phyloP scores from a whole-genome alignment of 2,113 vertebrate species.

The Chinchilla lanigera region DNA sequence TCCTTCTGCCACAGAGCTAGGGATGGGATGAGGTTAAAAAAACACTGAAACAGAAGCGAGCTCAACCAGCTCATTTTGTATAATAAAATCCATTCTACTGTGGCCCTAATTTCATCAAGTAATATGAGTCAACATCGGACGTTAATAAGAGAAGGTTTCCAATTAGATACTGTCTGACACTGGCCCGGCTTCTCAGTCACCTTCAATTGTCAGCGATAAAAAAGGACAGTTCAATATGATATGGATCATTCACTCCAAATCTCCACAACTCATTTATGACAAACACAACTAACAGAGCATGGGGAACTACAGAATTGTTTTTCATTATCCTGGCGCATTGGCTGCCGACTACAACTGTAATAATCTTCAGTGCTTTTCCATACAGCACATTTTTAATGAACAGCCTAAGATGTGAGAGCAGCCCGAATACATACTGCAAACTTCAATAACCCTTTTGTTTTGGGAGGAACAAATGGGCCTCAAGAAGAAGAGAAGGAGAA shows the following conservation, averaged over 20 bases:
- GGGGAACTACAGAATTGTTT: conserved; percentile 91
- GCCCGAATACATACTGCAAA: conserved; percentile 78
- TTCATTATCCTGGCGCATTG: conserved; percentile 91
- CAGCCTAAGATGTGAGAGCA: conserved; percentile 72
- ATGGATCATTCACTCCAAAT: conserved; percentile 92
- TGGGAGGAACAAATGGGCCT: conserved; percentile 72
- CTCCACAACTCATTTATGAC: conserved; percentile 93
- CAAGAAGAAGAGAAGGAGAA: conserved; percentile 42
- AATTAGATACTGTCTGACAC: conserved; percentile 88
- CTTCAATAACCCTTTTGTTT: conserved; percentile 81
- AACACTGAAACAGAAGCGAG: conserved; percentile 80
- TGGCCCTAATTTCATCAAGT: conserved; percentile 88
- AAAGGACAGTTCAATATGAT: conserved; percentile 91
- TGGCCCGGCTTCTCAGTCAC: conserved; percentile 90
- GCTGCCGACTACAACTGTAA: conserved; percentile 89
- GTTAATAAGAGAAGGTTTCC: conserved; percentile 89
- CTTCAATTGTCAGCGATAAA: conserved; percentile 91
- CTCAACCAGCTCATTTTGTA: conserved; percentile 80
- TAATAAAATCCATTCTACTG: conserved; percentile 86
- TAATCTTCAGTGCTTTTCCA: conserved; percentile 90
- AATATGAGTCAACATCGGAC: conserved; percentile 86
- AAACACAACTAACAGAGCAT: conserved; percentile 92
- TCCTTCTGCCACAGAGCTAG: conserved; percentile 73
- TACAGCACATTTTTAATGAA: conserved; percentile 89
- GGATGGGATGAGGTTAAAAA: conserved; percentile 80